Percentiles rank a stretch among this genome's conserved stretches.
phyloP scores from a whole-genome alignment of 2,888 invertebrate species.

The Bombylius discolor region DNA sequence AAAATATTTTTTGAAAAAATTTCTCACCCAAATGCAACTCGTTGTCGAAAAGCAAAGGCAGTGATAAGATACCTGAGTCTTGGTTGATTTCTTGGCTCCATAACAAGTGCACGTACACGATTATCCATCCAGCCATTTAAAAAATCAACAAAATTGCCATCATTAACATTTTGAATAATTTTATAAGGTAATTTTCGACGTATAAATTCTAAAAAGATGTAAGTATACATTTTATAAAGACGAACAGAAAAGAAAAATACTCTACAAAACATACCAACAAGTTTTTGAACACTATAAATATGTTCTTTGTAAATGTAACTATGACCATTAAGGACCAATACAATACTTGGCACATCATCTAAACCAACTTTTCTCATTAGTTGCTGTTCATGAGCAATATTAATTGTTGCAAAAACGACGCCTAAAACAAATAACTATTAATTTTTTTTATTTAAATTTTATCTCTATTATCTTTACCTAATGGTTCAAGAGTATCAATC shows the following conservation, averaged over 20 bases:
- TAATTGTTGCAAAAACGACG: conserved; percentile 66
- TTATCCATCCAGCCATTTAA: conserved; percentile 86
- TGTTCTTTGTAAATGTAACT: conserved; percentile 72
- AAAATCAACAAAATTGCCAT: conserved; percentile 61
- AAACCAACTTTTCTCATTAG: conserved; percentile 69
- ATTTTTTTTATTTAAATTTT: neutral
- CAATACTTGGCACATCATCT: conserved; percentile 67
- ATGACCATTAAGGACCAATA: conserved; percentile 71
- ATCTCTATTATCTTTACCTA: conserved; percentile 40
- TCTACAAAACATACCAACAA: conserved; percentile 47
- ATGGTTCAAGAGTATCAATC: conserved; percentile 71
- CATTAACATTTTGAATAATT: conserved; percentile 56
- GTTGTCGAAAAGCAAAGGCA: conserved; percentile 73
- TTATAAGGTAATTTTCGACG: conserved; percentile 76
- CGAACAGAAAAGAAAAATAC: neutral
- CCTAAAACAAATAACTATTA: conserved; percentile 14
- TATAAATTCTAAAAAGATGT: conserved; percentile 56
- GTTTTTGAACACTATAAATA: conserved; percentile 62
- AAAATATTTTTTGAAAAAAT: neutral
- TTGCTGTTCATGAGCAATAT: conserved; percentile 68
- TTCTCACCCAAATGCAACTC: conserved; percentile 74
- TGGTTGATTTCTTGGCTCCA: conserved; percentile 62
- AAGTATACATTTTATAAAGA: neutral
- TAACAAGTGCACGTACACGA: conserved; percentile 75
- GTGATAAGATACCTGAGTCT: conserved; percentile 76